Conservation (phyloP, 2,113 vertebrate species). For the Channa argus region DNA sequence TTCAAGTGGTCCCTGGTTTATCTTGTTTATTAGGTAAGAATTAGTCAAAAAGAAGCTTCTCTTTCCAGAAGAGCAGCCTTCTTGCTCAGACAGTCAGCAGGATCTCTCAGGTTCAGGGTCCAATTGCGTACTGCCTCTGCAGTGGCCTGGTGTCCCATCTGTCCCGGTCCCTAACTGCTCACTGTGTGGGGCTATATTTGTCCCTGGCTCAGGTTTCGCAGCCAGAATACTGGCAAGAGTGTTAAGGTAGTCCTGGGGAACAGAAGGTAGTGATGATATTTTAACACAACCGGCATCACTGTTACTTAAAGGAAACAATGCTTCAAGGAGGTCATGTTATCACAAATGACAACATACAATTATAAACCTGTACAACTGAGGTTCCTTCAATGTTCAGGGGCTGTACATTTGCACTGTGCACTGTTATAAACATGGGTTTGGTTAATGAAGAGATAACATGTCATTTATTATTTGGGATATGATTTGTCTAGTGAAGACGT, state of each 20-base stretch:
- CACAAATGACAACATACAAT: background rate
- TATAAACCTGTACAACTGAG: background rate
- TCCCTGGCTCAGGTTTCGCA: conserved; percentile 95
- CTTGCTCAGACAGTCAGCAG: conserved; percentile 58
- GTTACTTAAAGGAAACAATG: conserved; percentile 36
- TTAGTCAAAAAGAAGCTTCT: conserved; percentile 53
- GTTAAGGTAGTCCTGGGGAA: conserved; percentile 60
- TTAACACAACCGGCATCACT: conserved; percentile 19
- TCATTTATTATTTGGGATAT: background rate
- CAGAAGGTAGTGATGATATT: conserved; percentile 54
- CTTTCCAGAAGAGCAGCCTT: conserved; percentile 68
- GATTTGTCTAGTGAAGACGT: conserved; percentile 16
- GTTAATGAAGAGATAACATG: conserved; percentile 1
- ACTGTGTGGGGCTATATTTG: conserved; percentile 94
- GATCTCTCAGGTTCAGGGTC: conserved; percentile 71
- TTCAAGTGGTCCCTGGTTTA: conserved; percentile 66
- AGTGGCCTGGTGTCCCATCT: conserved; percentile 89
- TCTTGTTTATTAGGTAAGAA: conserved; percentile 44
- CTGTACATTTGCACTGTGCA: background rate
- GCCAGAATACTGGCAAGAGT: conserved; percentile 83
- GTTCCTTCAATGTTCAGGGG: conserved; percentile 1
- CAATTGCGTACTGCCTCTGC: conserved; percentile 79
- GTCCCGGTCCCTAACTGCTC: conserved; percentile 85
- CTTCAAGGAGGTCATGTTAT: background rate
- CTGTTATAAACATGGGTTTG: background rate